Base-by-base conservation (phyloP, 92 coral and sea anemone species). In the Umimayanthus kanabou region DNA sequence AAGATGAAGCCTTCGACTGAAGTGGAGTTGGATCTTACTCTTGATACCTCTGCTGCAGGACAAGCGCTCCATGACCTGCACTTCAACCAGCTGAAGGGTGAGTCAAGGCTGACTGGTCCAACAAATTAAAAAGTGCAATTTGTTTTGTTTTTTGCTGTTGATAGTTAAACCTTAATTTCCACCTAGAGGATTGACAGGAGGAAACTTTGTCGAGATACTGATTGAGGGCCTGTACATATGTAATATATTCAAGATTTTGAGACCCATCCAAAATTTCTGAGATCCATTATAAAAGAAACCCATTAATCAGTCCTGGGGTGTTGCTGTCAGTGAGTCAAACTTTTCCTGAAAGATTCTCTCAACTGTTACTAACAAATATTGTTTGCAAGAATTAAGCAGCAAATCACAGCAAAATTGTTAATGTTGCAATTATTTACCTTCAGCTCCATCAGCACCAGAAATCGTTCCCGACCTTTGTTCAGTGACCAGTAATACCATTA, bases 361-460 rank as follows among this genome's bases (percentile, higher is more conserved):
- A 20, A 61, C 25, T 23, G 4, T 61, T 61, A 18, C 5, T 61
- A 2, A 61, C 14, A 23, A 5, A 61, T 22, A 61, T 4, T 20
- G 20, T 33, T 33, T 33, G 28, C 6, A 6, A 42, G 26, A 23
- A 61, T 80, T 80, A 53, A 53, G 76, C 30, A 20, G 26, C 8
- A 15, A 33, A 47, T 53, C 85, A 45, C 28, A 18, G 64, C 11
- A 13, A 61, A 39, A 7, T 25, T 29, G 14, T 22, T 57, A 14
- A 45, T 83, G 33, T 45, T 74, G 16, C 85, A 33, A 23, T 30
- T 20, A 39, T 20, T 85, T 1, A 39, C 71, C 88, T 72, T 37
- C 94, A 96, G 99, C 99, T 40, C 99, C 99, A 28, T 88, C 93
- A 71, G 93, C 99, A 8, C 99, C 99, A 80, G 99, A 96, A 85